Evolutionary conservation across 2,888 invertebrate species (phyloP).

Genomic region (Melanchra persicariae): DNA sequence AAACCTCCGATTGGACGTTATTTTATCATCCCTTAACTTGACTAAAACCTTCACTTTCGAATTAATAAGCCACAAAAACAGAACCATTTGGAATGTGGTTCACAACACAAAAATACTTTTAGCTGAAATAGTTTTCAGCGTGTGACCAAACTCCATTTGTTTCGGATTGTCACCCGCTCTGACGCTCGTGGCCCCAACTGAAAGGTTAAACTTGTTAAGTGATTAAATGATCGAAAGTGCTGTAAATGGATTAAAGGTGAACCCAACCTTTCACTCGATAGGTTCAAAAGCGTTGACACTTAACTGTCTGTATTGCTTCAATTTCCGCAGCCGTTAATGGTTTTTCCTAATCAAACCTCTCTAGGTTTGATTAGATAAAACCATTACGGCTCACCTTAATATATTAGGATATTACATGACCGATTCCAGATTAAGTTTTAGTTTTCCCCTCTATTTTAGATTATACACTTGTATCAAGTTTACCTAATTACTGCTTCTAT

Average conservation of each 20-base stretch:
- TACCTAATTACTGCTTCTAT: constrained; percentile 13
- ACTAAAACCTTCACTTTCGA: constrained; percentile 1
- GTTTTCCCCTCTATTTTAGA: neutral
- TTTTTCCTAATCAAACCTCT: constrained; percentile 27
- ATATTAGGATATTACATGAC: neutral
- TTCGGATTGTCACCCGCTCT: constrained; percentile 36
- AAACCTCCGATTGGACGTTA: neutral
- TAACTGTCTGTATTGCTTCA: constrained; percentile 29
- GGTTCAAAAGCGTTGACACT: constrained; percentile 43
- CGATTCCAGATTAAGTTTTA: neutral
- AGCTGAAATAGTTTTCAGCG: constrained; percentile 27
- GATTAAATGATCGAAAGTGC: constrained; percentile 61
- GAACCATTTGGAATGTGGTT: constrained; percentile 18
- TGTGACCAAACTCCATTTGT: constrained; percentile 51
- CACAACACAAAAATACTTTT: constrained; percentile 39
- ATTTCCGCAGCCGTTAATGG: constrained; percentile 18
- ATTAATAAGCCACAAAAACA: constrained; percentile 21
- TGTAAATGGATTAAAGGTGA: constrained; percentile 64
- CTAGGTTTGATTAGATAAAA: no score
- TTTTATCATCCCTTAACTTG: neutral
- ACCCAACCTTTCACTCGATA: constrained; percentile 54
- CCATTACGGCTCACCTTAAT: neutral
- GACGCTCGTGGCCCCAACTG: constrained; percentile 34
- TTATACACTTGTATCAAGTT: constrained; percentile 2
- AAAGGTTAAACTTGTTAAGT: constrained; percentile 61